These are phyloP conservation scores for Neoniphon sammara DNA, from an alignment of 2,797 vertebrate genomes.

Conservation along the genomic window DNA sequence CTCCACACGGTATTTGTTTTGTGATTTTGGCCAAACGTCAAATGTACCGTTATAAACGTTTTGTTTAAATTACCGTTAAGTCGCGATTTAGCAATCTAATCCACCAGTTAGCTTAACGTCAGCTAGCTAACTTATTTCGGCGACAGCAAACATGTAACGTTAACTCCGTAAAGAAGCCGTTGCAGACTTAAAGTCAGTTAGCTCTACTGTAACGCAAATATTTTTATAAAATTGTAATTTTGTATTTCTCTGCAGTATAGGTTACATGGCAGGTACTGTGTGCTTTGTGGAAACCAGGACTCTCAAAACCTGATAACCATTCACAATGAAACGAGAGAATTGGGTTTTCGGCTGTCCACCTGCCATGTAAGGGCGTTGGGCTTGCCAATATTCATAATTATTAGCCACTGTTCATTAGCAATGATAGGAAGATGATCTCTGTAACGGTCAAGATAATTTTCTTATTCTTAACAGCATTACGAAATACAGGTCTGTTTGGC, in stretches of 20 bases:
- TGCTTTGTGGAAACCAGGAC: too few species aligned
- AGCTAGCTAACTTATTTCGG: slow-evolving; percentile 5
- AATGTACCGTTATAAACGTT: fast-evolving
- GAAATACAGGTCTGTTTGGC: too few species aligned
- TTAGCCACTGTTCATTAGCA: neutral
- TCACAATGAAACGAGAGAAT: too few species aligned
- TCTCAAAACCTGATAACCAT: too few species aligned
- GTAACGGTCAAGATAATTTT: neutral
- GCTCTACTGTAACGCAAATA: too few species aligned
- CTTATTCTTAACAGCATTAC: too few species aligned
- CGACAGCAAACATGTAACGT: neutral
- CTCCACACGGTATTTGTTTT: neutral
- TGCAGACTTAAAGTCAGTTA: neutral
- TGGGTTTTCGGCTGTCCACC: too few species aligned
- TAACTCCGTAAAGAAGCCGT: neutral
- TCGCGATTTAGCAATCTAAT: neutral
- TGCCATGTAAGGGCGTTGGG: too few species aligned
- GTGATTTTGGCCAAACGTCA: fast-evolving
- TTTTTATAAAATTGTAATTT: too few species aligned
- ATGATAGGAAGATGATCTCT: neutral
- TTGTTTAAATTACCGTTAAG: neutral
- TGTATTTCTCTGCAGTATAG: too few species aligned
- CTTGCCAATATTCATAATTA: neutral
- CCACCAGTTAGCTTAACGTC: slow-evolving; percentile 13
- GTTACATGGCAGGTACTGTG: too few species aligned